A percentile compares a stretch with the other conserved stretches of the same genome.
Evolutionary conservation across 2,888 invertebrate genomes (phyloP).

Genomic region (Drosophila austrosaltans): DNA sequence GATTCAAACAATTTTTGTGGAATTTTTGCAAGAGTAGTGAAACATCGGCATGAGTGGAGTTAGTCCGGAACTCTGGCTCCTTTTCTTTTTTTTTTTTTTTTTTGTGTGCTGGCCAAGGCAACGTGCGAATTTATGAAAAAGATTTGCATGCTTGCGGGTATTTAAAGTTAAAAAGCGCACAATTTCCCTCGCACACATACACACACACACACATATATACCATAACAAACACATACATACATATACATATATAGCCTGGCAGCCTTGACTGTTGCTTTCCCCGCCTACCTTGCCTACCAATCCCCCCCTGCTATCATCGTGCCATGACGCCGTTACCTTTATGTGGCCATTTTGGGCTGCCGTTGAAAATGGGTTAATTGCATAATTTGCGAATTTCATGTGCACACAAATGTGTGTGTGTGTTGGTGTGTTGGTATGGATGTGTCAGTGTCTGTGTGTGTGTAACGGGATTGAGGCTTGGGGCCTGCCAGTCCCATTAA

Average conservation of each 20-base stretch:
- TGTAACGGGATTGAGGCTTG: neutral
- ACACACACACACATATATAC: constrained; percentile 55
- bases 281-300: constrained; percentile 17
- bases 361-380: constrained; percentile 76
- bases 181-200: constrained; percentile 43
- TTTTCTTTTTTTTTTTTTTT: constrained; percentile 33
- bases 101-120: constrained; percentile 43
- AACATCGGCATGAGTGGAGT: neutral
- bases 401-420: constrained; percentile 50
- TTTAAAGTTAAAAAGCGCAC: constrained; percentile 77
- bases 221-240: constrained; percentile 10
- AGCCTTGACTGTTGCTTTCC: constrained; percentile 20
- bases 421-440: constrained; percentile 17
- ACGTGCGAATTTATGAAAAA: constrained; percentile 75
- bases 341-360: constrained; percentile 54
- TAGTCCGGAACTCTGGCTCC: constrained; percentile 36
- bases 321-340: constrained; percentile 42
- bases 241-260: constrained; percentile 29
- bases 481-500: constrained; percentile 1
- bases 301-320: neutral
- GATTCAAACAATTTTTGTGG: neutral
- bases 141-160: constrained; percentile 80
- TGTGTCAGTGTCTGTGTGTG: constrained; percentile 37
- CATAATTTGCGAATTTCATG: constrained; percentile 75
- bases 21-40: neutral